Conservation (phyloP, 2,113 vertebrate species). For the Electrona antarctica region DNA sequence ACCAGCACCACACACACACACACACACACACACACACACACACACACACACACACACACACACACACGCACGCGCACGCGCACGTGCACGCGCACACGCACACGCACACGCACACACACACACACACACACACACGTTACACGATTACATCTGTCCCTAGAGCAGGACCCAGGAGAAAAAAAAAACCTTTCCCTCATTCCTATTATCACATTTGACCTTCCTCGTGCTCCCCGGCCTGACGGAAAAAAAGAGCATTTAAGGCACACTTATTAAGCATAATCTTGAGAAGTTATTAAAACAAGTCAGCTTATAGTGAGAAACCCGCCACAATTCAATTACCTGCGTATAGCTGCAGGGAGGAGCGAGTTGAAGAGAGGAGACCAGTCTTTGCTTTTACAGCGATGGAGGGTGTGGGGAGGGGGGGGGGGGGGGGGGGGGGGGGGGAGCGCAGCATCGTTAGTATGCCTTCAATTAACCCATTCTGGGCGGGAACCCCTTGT, state of each 20-base stretch:
- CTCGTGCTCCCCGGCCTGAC: constrained; percentile 73
- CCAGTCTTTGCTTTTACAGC: constrained; percentile 72
- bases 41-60: constrained; percentile 45
- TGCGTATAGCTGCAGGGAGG: constrained; percentile 78
- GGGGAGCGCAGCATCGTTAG: constrained; percentile 67
- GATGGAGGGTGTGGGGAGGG: not conserved
- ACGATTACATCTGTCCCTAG: constrained; percentile 75
- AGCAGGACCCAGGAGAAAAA: constrained; percentile 57
- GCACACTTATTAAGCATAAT: constrained; percentile 84
- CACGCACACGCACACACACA: not conserved
- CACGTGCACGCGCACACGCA: too few species aligned
- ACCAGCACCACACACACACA: constrained; percentile 34
- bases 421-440: too few species aligned
- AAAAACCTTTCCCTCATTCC: constrained; percentile 69
- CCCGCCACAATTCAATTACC: constrained; percentile 84
- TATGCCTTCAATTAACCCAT: constrained; percentile 81
- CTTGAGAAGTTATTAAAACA: constrained; percentile 86
- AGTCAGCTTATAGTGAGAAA: constrained; percentile 77
- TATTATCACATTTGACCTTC: constrained; percentile 80
- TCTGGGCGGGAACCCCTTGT: too few species aligned
- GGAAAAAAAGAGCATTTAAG: constrained; percentile 79
- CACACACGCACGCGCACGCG: too few species aligned
- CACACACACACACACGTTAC: constrained; percentile 40
- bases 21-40: constrained; percentile 53
- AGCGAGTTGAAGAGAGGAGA: constrained; percentile 64